These are phyloP conservation scores for Callyntrura sp. DNA, from an alignment of 2,888 invertebrate species.

Conservation along the genomic window DNA sequence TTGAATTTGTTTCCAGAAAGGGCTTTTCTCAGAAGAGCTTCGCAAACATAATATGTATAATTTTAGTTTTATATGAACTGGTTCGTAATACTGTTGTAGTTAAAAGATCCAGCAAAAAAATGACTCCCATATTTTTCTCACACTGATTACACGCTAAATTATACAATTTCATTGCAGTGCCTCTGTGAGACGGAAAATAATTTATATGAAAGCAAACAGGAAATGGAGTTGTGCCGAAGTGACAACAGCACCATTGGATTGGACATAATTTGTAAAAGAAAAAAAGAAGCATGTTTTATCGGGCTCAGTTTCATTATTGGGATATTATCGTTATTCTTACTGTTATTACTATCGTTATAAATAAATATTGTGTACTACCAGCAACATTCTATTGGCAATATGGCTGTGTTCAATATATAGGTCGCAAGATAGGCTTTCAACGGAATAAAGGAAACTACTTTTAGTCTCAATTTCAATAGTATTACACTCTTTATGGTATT, in stretches of 20 bases:
- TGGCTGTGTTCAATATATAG: too few relatives aligned
- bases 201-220: neutral
- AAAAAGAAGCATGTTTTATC: slow-evolving; percentile 4
- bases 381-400: neutral
- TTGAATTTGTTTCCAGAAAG: neutral
- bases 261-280: neutral
- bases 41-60: neutral
- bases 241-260: neutral
- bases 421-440: too few relatives aligned
- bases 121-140: slow-evolving; percentile 10
- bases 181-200: neutral
- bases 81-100: neutral
- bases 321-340: too few relatives aligned
- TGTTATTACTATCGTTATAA: neutral
- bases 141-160: slow-evolving; percentile 10
- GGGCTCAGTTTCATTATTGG: slow-evolving; percentile 4
- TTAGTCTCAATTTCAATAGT: too few relatives aligned
- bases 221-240: neutral
- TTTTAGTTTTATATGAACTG: neutral
- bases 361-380: neutral
- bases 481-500: too few relatives aligned
- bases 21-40: neutral
- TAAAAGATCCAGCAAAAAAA: neutral
- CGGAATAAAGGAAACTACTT: too few relatives aligned
- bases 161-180: neutral